Base-by-base conservation (phyloP, 1,140 invertebrate genomes). In the Drosophila arawakana region DNA sequence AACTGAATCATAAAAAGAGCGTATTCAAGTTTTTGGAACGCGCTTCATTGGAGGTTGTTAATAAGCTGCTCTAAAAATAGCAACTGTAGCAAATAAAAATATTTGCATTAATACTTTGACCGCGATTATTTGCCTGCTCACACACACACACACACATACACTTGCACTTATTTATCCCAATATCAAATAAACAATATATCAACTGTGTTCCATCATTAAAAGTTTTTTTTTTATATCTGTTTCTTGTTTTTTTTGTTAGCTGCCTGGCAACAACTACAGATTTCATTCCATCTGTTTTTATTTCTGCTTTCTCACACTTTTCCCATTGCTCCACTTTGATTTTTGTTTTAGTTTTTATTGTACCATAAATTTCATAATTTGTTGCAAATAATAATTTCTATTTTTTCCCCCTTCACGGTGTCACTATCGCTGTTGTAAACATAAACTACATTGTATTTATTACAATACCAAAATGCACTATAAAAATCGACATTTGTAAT, bases 1-100 rank as follows among this genome's bases (percentile, higher is more conserved):
- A 86, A 86, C 72, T 86, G 71, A 79, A 79, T 86, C 76, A 86
- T 77, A 82, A 79, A 86, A 61, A 25, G 30, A 30, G 61, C 50
- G 39, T 21, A 59, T 72, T 72, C 67, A 69, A 35, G 39, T 46
- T 65, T 76, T 76, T 54, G 61, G 18, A 39, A 44, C 44, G 52
- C 59, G 72, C 73, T 63, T 84, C 67, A 78, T 49, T 49, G 67
- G 71, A 81, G 73, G 61, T 55, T 68, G 82, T 82, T 85, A 85
- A 85, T 73, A 76, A 85, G 68, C 76, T 52, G 0, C 7, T 21
- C 78, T 58, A 81, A 71, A 86, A 79, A 86, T 85, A 85, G 82
- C 46, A 43, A 46, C 58, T 49, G 37, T 47, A 13, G 66, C 72
- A 74, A 74, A 74, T 67, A 73, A 73, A 60, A 74, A 74, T 74